Conservation (phyloP, 2,113 vertebrate genomes). For the Athene cunicularia region DNA sequence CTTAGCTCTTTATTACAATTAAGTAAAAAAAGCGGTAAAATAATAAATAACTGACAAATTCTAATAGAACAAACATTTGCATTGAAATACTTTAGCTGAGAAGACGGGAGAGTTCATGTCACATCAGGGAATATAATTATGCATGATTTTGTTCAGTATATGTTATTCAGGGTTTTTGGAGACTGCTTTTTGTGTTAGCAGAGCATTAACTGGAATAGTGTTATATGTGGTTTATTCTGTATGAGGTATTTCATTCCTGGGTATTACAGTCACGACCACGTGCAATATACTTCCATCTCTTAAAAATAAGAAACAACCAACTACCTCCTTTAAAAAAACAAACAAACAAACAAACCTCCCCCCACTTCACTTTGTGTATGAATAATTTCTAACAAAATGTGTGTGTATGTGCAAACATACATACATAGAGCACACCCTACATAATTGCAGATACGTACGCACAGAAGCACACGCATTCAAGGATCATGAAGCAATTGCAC, state of each 20-base stretch:
- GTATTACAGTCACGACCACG: background rate
- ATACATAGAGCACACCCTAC: background rate
- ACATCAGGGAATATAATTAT: background rate
- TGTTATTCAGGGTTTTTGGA: background rate
- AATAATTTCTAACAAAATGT: background rate
- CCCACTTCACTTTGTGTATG: background rate
- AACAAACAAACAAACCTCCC: background rate
- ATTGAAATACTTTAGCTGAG: background rate
- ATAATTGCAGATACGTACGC: background rate
- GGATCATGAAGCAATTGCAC: background rate
- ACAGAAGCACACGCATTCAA: background rate
- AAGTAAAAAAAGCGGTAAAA: background rate
- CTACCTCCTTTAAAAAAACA: background rate
- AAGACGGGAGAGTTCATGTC: background rate
- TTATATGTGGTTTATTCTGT: background rate
- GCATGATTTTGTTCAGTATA: background rate
- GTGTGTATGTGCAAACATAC: background rate
- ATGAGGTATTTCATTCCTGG: background rate
- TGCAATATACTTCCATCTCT: background rate
- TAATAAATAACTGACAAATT: background rate
- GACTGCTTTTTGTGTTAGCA: background rate
- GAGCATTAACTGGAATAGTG: background rate
- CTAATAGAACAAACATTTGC: background rate
- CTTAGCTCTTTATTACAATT: background rate
- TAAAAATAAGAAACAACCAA: background rate